Conservation (phyloP, 2,113 vertebrate species). For the Ctenomys sociabilis region DNA sequence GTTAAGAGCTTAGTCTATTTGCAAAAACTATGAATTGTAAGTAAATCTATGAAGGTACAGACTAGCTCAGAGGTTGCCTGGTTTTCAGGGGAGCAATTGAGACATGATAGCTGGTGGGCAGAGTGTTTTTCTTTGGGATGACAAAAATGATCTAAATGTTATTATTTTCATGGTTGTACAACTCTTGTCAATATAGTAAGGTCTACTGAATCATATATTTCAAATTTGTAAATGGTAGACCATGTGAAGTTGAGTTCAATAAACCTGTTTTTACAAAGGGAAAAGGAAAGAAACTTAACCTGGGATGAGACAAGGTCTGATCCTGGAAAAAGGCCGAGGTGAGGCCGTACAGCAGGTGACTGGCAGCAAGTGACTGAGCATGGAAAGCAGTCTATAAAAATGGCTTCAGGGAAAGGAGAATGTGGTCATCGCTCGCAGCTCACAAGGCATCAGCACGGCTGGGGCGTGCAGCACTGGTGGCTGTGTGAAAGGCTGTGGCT, state of each 20-base stretch:
- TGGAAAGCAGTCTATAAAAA: not conserved
- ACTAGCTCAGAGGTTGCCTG: not conserved
- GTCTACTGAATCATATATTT: not conserved
- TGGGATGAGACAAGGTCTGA: not conserved
- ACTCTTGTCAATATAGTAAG: not conserved
- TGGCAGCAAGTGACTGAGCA: too few relatives aligned
- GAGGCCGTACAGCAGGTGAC: not conserved
- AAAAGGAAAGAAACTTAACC: not conserved
- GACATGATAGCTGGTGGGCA: not conserved
- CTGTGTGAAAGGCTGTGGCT: not conserved
- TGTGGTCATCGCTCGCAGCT: not conserved
- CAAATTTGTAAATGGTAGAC: not conserved
- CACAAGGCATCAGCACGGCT: not conserved
- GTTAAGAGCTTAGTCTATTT: not conserved
- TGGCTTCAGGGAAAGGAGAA: not conserved
- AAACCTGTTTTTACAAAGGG: not conserved
- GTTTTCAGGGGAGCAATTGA: not conserved
- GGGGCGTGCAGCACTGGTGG: not conserved
- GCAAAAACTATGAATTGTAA: not conserved
- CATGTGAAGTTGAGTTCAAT: not conserved
- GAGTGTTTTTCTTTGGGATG: not conserved
- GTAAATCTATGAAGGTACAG: not conserved
- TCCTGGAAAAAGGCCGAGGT: not conserved
- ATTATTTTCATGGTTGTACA: not conserved
- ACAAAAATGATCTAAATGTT: not conserved